Percentiles rank a stretch among this genome's conserved stretches.
phyloP scores from a whole-genome alignment of 2,888 invertebrate genomes.

The Cordylochernes scorpioides region DNA sequence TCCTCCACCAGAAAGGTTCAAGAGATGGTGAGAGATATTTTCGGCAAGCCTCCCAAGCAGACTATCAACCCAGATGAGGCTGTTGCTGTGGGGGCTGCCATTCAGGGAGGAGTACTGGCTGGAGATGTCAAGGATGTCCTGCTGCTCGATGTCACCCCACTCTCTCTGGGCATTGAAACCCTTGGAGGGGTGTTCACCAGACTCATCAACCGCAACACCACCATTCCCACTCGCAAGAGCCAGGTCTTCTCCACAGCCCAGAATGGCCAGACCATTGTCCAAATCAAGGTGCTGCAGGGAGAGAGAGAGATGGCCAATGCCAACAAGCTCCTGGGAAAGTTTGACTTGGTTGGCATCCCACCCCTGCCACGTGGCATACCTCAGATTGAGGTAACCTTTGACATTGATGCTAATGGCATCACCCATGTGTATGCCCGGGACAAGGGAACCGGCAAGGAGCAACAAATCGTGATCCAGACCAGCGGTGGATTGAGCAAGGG shows the following conservation, averaged over 20 bases:
- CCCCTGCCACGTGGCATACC: slow-evolving; percentile 88
- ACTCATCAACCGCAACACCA: slow-evolving; percentile 83
- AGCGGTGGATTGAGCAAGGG: slow-evolving; percentile 95
- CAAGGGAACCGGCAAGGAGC: slow-evolving; percentile 96
- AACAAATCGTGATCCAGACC: slow-evolving; percentile 96
- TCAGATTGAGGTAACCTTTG: slow-evolving; percentile 89
- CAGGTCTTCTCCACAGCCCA: slow-evolving; percentile 98
- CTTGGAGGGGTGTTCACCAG: slow-evolving; percentile 80
- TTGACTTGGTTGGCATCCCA: slow-evolving; percentile 72
- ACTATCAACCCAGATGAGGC: slow-evolving; percentile 98
- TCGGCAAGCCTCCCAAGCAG: slow-evolving; percentile 72
- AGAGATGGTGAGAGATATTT: slow-evolving; percentile 58
- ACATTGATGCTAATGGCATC: slow-evolving; percentile 98
- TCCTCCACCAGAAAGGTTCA: slow-evolving; percentile 82
- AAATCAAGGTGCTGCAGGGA: slow-evolving; percentile 95
- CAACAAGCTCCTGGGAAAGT: slow-evolving; percentile 80
- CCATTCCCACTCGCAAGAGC: slow-evolving; percentile 94
- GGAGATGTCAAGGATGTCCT: slow-evolving; percentile 95
- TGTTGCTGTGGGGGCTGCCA: slow-evolving; percentile 93
- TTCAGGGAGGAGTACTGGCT: slow-evolving; percentile 76
- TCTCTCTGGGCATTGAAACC: slow-evolving; percentile 92
- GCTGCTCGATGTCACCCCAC: slow-evolving; percentile 83
- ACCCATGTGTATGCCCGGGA: slow-evolving; percentile 94
- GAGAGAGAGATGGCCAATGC: slow-evolving; percentile 94
- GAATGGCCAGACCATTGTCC: slow-evolving; percentile 96